Percentiles rank a stretch among this genome's conserved stretches.
phyloP scores from a whole-genome alignment of 92 coral and sea anemone species.

The Phenganax stokvisi region DNA sequence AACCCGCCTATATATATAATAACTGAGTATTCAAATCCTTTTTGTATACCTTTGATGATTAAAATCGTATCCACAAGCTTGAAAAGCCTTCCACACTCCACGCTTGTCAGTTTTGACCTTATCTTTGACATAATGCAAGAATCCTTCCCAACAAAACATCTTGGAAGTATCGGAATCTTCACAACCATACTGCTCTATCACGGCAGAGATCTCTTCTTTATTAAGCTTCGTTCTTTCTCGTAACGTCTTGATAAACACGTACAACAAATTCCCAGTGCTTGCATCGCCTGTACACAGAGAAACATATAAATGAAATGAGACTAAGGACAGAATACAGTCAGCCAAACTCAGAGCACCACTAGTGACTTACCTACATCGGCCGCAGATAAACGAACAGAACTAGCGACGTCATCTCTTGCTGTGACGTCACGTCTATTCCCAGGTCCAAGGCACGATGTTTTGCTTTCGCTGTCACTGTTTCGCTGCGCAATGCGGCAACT shows the following conservation, averaged over 20 bases:
- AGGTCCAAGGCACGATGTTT: background rate
- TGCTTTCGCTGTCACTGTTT: background rate
- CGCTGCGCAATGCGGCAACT: constrained; percentile 54
- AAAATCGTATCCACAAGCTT: constrained; percentile 88
- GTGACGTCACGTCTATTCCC: background rate
- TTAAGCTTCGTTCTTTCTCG: constrained; percentile 62
- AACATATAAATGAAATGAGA: too few relatives aligned
- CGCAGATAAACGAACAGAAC: background rate
- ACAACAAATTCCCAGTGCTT: constrained; percentile 60
- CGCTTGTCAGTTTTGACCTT: constrained; percentile 61
- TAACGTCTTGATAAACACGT: constrained; percentile 60
- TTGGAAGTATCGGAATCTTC: constrained; percentile 33
- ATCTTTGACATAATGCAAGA: constrained; percentile 60
- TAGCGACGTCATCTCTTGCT: background rate
- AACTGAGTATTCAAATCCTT: too few relatives aligned
- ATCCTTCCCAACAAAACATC: constrained; percentile 48
- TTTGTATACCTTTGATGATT: constrained; percentile 61
- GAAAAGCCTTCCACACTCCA: constrained; percentile 69
- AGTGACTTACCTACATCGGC: background rate
- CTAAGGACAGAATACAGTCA: too few relatives aligned
- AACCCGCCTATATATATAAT: too few relatives aligned
- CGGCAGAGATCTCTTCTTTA: constrained; percentile 61
- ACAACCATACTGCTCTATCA: constrained; percentile 55
- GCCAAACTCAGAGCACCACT: too few relatives aligned
- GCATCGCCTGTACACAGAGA: background rate